phyloP scores from a whole-genome alignment of 2,113 vertebrate species.

The Raja brachyura region DNA sequence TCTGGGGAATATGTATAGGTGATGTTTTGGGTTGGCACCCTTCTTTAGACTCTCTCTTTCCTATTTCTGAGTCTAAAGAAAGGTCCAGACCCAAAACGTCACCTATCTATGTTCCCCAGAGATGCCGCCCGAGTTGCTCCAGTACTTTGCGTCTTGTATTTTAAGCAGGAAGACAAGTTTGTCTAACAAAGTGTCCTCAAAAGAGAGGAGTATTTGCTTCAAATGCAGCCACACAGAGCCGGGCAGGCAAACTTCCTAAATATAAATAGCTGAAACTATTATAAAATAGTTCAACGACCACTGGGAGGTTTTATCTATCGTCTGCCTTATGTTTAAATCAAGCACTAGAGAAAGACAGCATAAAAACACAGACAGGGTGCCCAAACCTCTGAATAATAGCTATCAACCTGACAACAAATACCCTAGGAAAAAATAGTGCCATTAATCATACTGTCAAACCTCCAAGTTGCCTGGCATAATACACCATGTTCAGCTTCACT shows the following conservation, averaged over 20 bases:
- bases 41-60: too few relatives aligned
- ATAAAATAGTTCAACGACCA: neutral
- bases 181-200: too few relatives aligned
- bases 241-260: neutral
- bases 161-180: too few relatives aligned
- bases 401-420: neutral
- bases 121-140: too few relatives aligned
- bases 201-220: too few relatives aligned
- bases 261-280: neutral
- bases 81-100: too few relatives aligned
- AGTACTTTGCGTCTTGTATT: too few relatives aligned
- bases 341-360: neutral
- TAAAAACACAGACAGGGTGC: neutral
- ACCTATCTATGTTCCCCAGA: too few relatives aligned
- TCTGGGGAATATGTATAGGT: too few relatives aligned
- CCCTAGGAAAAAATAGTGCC: neutral
- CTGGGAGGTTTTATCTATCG: neutral
- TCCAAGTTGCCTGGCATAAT: neutral
- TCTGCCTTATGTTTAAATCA: neutral
- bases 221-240: neutral
- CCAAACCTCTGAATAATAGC: neutral
- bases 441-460: neutral
- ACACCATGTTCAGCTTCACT: neutral
- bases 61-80: too few relatives aligned
- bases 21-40: too few relatives aligned